A percentile compares a stretch with the other conserved stretches of the same genome.
These are phyloP conservation scores for Thera obeliscata DNA, from an alignment of 2,888 invertebrate genomes.

Conservation along the genomic window DNA sequence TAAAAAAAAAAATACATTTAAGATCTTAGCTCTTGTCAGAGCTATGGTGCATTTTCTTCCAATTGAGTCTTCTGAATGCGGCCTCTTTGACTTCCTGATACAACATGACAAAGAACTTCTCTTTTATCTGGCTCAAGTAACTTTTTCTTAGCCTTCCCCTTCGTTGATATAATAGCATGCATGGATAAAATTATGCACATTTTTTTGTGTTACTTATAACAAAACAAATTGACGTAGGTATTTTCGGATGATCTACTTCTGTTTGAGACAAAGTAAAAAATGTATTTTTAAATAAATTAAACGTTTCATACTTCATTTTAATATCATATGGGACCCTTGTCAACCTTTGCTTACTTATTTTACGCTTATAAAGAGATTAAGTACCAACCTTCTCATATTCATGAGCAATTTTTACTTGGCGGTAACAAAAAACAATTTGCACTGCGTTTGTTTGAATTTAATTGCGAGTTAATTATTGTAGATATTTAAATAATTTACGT, in stretches of 20 bases:
- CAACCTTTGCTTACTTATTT: constrained; percentile 60
- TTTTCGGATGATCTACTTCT: constrained; percentile 33
- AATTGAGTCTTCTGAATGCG: too few relatives aligned
- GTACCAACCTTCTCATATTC: constrained; percentile 46
- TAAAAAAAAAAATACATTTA: too few relatives aligned
- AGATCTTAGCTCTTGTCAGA: too few relatives aligned
- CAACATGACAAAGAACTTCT: too few relatives aligned
- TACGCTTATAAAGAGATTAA: constrained; percentile 60
- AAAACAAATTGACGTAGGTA: background rate
- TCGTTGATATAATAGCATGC: too few relatives aligned
- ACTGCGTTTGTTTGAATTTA: background rate
- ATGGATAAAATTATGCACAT: too few relatives aligned
- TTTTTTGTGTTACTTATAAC: too few relatives aligned
- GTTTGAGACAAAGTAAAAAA: constrained; percentile 41
- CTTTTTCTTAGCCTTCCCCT: too few relatives aligned
- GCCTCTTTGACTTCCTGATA: too few relatives aligned
- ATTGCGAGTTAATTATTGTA: background rate
- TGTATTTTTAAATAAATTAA: constrained; percentile 53
- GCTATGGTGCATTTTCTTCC: too few relatives aligned
- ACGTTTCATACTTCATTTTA: constrained; percentile 60
- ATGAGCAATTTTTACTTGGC: constrained; percentile 54
- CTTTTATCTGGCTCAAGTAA: too few relatives aligned
- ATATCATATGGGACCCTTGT: constrained; percentile 64
- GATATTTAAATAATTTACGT: too few relatives aligned
- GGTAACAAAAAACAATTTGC: constrained; percentile 41